phyloP scores from a whole-genome alignment of 2,113 vertebrate species.

The Chloropsis cyanopogon region DNA sequence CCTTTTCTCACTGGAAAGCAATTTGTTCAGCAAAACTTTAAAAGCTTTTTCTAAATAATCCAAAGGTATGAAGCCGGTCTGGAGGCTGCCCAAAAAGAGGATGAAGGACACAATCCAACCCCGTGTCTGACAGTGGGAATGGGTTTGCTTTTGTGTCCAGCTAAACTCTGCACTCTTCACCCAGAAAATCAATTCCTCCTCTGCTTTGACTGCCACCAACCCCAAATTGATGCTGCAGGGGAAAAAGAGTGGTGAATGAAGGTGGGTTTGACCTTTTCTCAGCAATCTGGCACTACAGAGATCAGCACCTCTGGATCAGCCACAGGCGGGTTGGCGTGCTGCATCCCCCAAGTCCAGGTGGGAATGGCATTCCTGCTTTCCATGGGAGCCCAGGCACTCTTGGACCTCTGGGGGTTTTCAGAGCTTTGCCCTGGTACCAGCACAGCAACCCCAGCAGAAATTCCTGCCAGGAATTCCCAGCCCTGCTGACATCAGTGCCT shows the following conservation, averaged over 20 bases:
- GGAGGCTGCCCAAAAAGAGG: neutral
- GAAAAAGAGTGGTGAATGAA: neutral
- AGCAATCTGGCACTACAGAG: accelerated
- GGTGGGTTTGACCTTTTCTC: neutral
- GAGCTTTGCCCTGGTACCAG: neutral
- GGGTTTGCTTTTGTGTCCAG: neutral
- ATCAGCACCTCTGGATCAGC: neutral
- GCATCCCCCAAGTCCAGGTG: too few relatives aligned
- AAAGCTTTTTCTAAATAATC: neutral
- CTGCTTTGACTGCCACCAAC: neutral
- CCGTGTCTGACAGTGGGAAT: neutral
- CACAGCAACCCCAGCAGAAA: neutral
- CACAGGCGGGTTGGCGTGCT: too few relatives aligned
- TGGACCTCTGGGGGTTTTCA: neutral
- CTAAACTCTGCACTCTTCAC: neutral
- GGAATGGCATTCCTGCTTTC: neutral
- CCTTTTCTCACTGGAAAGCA: neutral
- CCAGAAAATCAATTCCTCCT: neutral
- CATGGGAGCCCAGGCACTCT: neutral
- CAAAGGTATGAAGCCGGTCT: neutral
- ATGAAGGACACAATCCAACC: neutral
- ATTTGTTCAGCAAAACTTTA: neutral
- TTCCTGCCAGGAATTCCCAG: neutral
- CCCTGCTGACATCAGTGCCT: neutral
- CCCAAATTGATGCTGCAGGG: neutral